These are phyloP conservation scores for Dinothrombium tinctorium DNA, from an alignment of 1,140 invertebrate species.

Conservation along the genomic window DNA sequence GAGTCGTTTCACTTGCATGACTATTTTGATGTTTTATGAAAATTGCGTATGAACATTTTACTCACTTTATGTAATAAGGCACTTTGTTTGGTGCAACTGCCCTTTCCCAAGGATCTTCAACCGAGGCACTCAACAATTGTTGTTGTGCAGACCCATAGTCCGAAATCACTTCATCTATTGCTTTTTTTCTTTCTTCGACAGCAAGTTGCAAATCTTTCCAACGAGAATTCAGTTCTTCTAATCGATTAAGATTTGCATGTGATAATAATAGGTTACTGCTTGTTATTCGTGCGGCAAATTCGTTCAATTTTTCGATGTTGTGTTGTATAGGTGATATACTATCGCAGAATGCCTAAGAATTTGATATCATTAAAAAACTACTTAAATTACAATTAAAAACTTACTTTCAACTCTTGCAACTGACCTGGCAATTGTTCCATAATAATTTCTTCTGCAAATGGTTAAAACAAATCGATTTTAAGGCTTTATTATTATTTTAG, in stretches of 20 bases:
- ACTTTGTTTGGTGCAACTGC: conserved; percentile 80
- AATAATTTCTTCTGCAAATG: too few species aligned
- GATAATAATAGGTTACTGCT: conserved; percentile 26
- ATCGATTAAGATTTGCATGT: conserved; percentile 27
- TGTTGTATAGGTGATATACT: conserved; percentile 43
- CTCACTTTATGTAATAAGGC: conserved; percentile 92
- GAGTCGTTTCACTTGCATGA: conserved; percentile 76
- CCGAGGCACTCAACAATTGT: conserved; percentile 35
- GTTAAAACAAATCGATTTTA: too few species aligned
- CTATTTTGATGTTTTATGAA: conserved; percentile 25
- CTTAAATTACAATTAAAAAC: neutral
- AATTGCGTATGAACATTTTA: too few species aligned
- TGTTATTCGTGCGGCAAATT: conserved; percentile 38
- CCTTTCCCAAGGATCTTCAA: conserved; percentile 81
- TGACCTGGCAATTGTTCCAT: too few species aligned
- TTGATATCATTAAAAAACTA: conserved; percentile 14
- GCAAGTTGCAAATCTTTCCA: conserved; percentile 48
- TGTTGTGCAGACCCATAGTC: conserved; percentile 24
- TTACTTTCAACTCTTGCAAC: too few species aligned
- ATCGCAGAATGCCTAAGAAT: conserved; percentile 50
- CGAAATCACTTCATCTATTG: conserved; percentile 27
- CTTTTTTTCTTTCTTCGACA: conserved; percentile 46
- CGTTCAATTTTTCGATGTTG: conserved; percentile 48
- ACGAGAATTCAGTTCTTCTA: conserved; percentile 62
- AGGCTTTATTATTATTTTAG: too few species aligned